phyloP scores from a whole-genome alignment of 2,113 vertebrate genomes.

The Neotragus moschatus region DNA sequence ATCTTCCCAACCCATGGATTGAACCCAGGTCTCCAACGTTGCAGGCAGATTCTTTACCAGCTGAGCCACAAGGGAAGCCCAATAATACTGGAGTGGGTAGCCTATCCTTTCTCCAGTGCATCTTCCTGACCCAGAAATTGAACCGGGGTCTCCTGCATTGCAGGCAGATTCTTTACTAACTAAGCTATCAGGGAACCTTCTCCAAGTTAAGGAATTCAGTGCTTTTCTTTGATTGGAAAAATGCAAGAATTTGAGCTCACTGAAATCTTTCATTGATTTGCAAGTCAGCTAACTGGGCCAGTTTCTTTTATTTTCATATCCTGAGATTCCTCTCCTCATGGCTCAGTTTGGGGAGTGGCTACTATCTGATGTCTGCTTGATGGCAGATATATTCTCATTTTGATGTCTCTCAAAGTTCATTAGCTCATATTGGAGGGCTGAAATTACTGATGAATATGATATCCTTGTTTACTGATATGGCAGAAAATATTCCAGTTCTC shows the following conservation, averaged over 20 bases:
- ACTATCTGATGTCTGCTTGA: not conserved
- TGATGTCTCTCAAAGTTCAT: not conserved
- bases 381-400: not conserved
- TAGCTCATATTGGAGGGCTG: not conserved
- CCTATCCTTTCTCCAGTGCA: not conserved
- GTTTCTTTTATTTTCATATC: not conserved
- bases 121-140: not conserved
- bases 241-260: not conserved
- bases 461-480: not conserved
- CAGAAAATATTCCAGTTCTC: not conserved
- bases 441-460: not conserved
- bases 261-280: not conserved
- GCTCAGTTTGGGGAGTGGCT: not conserved
- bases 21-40: not conserved
- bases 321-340: not conserved
- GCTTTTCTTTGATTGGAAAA: not conserved
- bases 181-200: not conserved
- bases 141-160: accelerated
- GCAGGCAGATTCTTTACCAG: not conserved
- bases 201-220: not conserved
- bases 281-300: not conserved
- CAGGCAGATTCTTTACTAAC: not conserved
- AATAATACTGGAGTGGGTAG: not conserved
- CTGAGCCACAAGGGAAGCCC: not conserved
- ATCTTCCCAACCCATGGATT: not conserved